Evolutionary conservation across 2,888 invertebrate genomes (phyloP).

Genomic region (Corythucha ciliata): DNA sequence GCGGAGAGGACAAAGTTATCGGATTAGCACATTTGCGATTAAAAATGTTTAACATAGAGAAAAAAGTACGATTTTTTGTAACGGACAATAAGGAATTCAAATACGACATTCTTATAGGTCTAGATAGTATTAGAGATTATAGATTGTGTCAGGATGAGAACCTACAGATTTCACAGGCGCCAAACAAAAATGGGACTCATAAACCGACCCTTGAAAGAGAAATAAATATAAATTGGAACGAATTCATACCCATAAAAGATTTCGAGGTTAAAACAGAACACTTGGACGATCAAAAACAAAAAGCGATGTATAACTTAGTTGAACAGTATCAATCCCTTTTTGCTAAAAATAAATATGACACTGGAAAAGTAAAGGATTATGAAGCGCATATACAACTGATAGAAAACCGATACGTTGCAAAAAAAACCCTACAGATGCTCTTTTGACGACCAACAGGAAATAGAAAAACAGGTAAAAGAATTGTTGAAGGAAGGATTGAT

Average conservation of each 20-base stretch:
- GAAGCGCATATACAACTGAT: conserved; percentile 10
- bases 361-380: neutral
- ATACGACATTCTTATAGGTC: conserved; percentile 9
- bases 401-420: conserved; percentile 5
- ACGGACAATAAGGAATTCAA: neutral
- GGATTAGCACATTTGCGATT: conserved; percentile 1
- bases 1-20: conserved; percentile 7
- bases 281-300: conserved; percentile 1
- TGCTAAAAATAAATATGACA: conserved; percentile 9
- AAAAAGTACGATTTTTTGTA: conserved; percentile 2
- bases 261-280: conserved; percentile 12
- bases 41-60: conserved; percentile 11
- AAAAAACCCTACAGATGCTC: conserved; percentile 14
- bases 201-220: neutral
- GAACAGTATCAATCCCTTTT: conserved; percentile 2
- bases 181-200: too few species aligned
- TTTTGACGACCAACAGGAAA: conserved; percentile 10
- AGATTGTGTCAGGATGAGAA: conserved; percentile 2
- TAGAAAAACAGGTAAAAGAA: conserved; percentile 8
- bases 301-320: neutral
- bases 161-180: conserved; percentile 5
- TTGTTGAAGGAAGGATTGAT: conserved; percentile 17
- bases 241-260: conserved; percentile 9
- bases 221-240: conserved; percentile 13
- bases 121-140: neutral